A percentile compares a stretch with the other conserved stretches of the same genome.
phyloP scores from a whole-genome alignment of 2,888 invertebrate species.

The Ferrisia virgata region DNA sequence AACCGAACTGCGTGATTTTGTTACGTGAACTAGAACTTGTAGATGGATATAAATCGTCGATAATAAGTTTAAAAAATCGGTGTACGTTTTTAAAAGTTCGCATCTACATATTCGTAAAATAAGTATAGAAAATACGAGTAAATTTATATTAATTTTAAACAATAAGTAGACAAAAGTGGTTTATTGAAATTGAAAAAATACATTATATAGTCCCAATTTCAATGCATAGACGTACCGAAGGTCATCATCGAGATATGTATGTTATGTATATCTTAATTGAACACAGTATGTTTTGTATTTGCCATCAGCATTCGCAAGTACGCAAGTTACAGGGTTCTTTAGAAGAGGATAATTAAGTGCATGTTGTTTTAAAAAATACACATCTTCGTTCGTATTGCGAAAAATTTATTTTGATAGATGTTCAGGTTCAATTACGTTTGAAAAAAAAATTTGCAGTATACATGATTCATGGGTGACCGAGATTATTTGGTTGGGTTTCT shows the following conservation, averaged over 20 bases:
- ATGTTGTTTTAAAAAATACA: not conserved
- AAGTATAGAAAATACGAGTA: not conserved
- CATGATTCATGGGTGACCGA: too few species aligned
- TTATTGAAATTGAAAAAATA: not conserved
- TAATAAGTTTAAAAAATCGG: not conserved
- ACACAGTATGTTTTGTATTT: too few species aligned
- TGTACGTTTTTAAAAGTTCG: not conserved
- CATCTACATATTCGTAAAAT: too few species aligned
- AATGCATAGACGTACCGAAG: not conserved
- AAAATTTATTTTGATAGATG: not conserved
- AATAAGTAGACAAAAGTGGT: not conserved
- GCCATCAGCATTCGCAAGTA: too few species aligned
- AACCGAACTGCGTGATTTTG: not conserved
- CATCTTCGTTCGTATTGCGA: not conserved
- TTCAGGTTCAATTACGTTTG: not conserved
- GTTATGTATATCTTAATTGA: too few species aligned
- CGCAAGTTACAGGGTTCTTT: too few species aligned
- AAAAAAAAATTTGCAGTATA: not conserved
- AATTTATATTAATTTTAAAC: slow-evolving; percentile 18
- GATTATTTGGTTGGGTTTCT: too few species aligned
- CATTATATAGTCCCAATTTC: too few species aligned
- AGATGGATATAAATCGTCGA: not conserved
- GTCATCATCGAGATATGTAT: not conserved
- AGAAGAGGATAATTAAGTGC: not conserved
- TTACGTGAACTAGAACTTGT: too few species aligned